A percentile compares a stretch with the other conserved stretches of the same genome.
Evolutionary conservation across 2,113 vertebrate genomes (phyloP).

Genomic region (Phyllopteryx taeniolatus): DNA sequence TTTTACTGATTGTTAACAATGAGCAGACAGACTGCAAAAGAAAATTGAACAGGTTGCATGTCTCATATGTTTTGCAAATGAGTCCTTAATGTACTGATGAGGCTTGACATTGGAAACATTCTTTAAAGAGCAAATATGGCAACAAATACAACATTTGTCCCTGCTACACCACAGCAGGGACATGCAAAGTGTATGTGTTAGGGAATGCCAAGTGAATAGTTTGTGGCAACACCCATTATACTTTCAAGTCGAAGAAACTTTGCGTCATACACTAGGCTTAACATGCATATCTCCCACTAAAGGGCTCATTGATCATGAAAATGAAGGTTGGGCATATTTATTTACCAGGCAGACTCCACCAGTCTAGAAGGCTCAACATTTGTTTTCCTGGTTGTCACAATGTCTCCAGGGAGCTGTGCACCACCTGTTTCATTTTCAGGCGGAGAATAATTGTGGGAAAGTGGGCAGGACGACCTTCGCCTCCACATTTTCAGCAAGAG

Average conservation of each 20-base stretch:
- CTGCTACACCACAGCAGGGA: slow-evolving; percentile 13
- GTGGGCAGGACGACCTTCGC: slow-evolving; percentile 11
- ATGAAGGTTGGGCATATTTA: slow-evolving; percentile 55
- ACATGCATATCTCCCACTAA: slow-evolving; percentile 41
- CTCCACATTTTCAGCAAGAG: slow-evolving; percentile 27
- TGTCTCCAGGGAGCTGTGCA: slow-evolving; percentile 45
- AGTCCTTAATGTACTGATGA: slow-evolving; percentile 42
- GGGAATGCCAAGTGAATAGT: slow-evolving; percentile 38
- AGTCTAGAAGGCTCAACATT: slow-evolving; percentile 57
- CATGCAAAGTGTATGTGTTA: slow-evolving; percentile 4
- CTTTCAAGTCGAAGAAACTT: slow-evolving; percentile 43
- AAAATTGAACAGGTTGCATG: slow-evolving; percentile 63
- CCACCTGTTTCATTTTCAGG: slow-evolving; percentile 61
- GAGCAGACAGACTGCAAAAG: slow-evolving; percentile 52
- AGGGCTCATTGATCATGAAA: slow-evolving; percentile 56
- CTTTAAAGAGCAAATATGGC: slow-evolving; percentile 56
- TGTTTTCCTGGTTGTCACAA: slow-evolving; percentile 63
- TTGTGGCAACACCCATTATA: slow-evolving; percentile 45
- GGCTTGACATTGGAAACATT: slow-evolving; percentile 45
- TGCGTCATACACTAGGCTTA: slow-evolving; percentile 17
- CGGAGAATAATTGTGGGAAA: slow-evolving; percentile 38
- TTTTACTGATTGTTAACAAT: slow-evolving; percentile 56
- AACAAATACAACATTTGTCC: slow-evolving; percentile 40
- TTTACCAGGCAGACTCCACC: slow-evolving; percentile 45
- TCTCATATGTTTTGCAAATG: slow-evolving; percentile 71